Percentiles rank a stretch among this genome's conserved stretches.
These are phyloP conservation scores for Xestia rhomboidea DNA, from an alignment of 2,888 invertebrate genomes.

Conservation along the genomic window DNA sequence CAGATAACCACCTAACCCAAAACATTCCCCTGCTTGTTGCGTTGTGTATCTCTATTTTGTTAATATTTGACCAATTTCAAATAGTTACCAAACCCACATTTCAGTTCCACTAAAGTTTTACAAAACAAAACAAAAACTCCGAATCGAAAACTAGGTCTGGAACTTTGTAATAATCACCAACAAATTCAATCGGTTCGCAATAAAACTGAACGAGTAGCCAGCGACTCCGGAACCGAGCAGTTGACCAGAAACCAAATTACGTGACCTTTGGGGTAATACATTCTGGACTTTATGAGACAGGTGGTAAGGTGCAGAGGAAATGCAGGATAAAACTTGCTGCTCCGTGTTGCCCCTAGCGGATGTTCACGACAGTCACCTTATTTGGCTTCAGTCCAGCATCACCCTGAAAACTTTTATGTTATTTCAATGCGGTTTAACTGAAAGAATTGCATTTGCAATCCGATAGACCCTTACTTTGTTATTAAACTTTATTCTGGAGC, in stretches of 20 bases:
- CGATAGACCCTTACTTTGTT: slow-evolving; percentile 70
- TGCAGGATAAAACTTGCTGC: slow-evolving; percentile 69
- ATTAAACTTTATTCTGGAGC: slow-evolving; percentile 53
- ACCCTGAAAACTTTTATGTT: slow-evolving; percentile 87
- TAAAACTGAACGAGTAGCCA: slow-evolving; percentile 82
- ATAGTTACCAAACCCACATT: slow-evolving; percentile 23
- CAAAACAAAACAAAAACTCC: slow-evolving; percentile 37
- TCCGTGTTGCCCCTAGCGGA: slow-evolving; percentile 81
- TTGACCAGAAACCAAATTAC: slow-evolving; percentile 74
- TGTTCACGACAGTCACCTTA: slow-evolving; percentile 89
- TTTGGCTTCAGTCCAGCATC: slow-evolving; percentile 88
- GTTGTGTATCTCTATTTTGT: not conserved
- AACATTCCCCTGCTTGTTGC: not conserved
- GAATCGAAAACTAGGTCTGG: slow-evolving; percentile 60
- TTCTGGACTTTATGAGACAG: slow-evolving; percentile 71
- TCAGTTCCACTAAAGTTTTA: slow-evolving; percentile 26
- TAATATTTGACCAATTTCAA: slow-evolving; percentile 8
- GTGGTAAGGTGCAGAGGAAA: slow-evolving; percentile 64
- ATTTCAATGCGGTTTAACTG: slow-evolving; percentile 87
- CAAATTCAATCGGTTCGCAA: slow-evolving; percentile 85
- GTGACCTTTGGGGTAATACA: slow-evolving; percentile 61
- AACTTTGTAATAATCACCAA: slow-evolving; percentile 80
- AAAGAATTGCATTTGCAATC: slow-evolving; percentile 79
- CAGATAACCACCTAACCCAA: not conserved
- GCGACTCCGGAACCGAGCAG: slow-evolving; percentile 82